These are phyloP conservation scores for Hirtodrosophila duncani DNA, from an alignment of 2,888 invertebrate species.

Conservation along the genomic window DNA sequence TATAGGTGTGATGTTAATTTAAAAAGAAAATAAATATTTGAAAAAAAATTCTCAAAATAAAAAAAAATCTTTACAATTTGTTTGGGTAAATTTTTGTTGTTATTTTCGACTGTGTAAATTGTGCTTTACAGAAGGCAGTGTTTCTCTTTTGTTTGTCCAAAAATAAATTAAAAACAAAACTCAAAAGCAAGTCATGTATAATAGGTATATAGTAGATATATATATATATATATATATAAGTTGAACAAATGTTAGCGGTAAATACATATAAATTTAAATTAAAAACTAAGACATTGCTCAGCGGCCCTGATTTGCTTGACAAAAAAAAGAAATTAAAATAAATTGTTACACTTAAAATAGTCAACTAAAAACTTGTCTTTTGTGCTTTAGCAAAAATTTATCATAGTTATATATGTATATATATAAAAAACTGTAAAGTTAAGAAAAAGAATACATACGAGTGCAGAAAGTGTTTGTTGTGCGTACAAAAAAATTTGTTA, in stretches of 20 bases:
- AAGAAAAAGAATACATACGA: constrained; percentile 20
- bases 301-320: constrained; percentile 45
- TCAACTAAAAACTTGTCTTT: no score
- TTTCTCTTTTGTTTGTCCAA: constrained; percentile 24
- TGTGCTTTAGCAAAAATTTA: no score
- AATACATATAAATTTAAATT: background rate
- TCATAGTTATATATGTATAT: constrained; percentile 1
- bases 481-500: constrained; percentile 37
- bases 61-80: constrained; percentile 1
- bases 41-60: constrained; percentile 17
- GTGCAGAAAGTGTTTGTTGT: no score
- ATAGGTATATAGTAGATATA: constrained; percentile 5
- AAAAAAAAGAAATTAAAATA: background rate
- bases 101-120: constrained; percentile 28
- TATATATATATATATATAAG: constrained; percentile 9
- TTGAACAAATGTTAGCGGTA: no score
- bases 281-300: constrained; percentile 56
- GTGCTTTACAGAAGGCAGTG: constrained; percentile 61
- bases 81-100: constrained; percentile 21
- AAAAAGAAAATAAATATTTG: constrained; percentile 20
- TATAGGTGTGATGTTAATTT: constrained; percentile 28
- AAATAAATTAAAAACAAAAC: constrained; percentile 12
- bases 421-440: background rate
- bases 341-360: background rate
- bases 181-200: constrained; percentile 1